A percentile compares a stretch with the other conserved stretches of the same genome.
phyloP scores from a whole-genome alignment of 2,113 vertebrate genomes.

The Xyliphius kryptos region DNA sequence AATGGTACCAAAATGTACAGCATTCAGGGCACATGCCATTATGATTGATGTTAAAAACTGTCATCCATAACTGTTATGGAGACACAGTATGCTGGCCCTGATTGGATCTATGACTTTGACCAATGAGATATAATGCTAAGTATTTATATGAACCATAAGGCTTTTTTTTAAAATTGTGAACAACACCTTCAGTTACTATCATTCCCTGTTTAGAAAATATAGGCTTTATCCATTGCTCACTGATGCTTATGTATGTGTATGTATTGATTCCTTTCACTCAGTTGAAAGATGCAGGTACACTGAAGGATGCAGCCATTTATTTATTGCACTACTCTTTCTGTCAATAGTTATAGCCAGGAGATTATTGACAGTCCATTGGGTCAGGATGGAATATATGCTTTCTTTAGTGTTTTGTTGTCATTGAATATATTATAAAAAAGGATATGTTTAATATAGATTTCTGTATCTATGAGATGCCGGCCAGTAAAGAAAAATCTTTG shows the following conservation, averaged over 20 bases:
- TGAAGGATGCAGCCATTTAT: constrained; percentile 3
- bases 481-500: too few species aligned
- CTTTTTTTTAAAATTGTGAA: not conserved
- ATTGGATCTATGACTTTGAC: too few species aligned
- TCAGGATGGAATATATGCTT: constrained; percentile 13
- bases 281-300: constrained; percentile 19
- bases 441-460: not conserved
- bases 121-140: too few species aligned
- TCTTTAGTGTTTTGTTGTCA: not conserved
- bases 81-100: too few species aligned
- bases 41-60: too few species aligned
- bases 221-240: not conserved
- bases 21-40: too few species aligned
- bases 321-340: constrained; percentile 24
- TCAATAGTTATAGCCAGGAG: constrained; percentile 30
- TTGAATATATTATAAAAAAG: too few species aligned
- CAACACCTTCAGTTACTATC: not conserved
- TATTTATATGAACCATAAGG: not conserved
- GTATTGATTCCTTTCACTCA: constrained; percentile 6
- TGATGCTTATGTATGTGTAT: not conserved
- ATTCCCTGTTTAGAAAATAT: not conserved
- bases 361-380: constrained; percentile 10
- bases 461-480: too few species aligned
- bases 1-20: too few species aligned
- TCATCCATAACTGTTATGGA: too few species aligned